Evolutionary conservation across 2,797 vertebrate species (phyloP), one percentile per base, ranked within the genome.

Genomic region (Telmatherina bonti): DNA sequence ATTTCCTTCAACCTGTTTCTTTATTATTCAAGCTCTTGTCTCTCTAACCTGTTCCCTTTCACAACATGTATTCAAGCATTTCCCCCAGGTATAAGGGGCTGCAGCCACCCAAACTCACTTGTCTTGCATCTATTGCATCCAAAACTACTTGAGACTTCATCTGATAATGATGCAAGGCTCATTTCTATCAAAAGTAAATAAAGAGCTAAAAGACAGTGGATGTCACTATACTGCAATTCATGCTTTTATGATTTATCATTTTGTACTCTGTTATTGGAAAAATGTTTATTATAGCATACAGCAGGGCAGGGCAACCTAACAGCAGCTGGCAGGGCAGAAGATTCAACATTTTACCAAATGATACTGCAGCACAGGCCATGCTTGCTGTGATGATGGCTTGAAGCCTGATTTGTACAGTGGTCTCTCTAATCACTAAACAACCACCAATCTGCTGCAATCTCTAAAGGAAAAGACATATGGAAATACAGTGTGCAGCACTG

Each of bases 391-490:
- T 62, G 45, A 27, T 63, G 69, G 57, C 67, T 76, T 71, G 45
- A 62, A 59, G 43, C 7, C 51, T 36, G 68, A 74, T 62, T 7
- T 33, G 16, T 55, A 70, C 33, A 43, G 11, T 20, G 24, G 43
- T 20, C 20, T 70, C 59, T 67, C 43, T 76, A 68, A 81, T 81
- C 66, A 57, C 36, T 63, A 15, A 45, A 52, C 53, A 62, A 57
- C 67, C 41, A 27, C 43, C 49, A 29, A 61, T 49, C 74, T 65
- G 73, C 68, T 57, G 20, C 12, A 66, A 45, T 15, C 24, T 47
- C 11, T 29, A 22, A 54, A 61, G 35, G 31, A 59, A 55, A 33
- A 36, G 38, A 2, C 29, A 13, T 18, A 7, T 18, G 16, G 33
- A 12, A 22, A 47, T 22, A 22, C 15, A 27, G 27, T 52, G 22